These are phyloP conservation scores for Pollachius pollachius DNA, from an alignment of 2,113 vertebrate genomes.

Conservation along the genomic window DNA sequence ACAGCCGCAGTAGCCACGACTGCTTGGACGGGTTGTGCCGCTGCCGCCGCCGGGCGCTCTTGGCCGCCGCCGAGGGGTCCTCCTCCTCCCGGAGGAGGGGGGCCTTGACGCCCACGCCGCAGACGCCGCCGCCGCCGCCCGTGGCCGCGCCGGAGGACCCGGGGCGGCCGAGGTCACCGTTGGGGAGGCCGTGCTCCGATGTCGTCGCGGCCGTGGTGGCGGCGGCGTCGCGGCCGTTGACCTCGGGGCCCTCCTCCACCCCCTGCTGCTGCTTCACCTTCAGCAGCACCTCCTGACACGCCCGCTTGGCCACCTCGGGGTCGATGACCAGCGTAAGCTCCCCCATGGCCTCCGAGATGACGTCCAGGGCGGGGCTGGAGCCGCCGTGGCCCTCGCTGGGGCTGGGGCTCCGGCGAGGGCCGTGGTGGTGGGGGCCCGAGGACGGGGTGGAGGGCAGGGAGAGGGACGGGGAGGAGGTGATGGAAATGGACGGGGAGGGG, in stretches of 20 bases:
- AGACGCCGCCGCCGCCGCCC: not conserved
- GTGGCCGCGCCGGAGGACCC: constrained; percentile 30
- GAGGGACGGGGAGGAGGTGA: constrained; percentile 56
- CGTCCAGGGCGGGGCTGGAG: constrained; percentile 70
- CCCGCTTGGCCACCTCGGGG: constrained; percentile 84
- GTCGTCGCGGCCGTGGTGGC: not conserved
- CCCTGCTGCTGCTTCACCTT: constrained; percentile 75
- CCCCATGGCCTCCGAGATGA: constrained; percentile 84
- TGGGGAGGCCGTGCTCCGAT: not conserved
- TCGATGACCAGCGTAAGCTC: constrained; percentile 86
- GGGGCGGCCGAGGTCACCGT: not conserved
- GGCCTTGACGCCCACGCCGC: constrained; percentile 15
- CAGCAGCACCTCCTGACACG: constrained; percentile 89
- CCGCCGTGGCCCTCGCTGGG: constrained; percentile 50
- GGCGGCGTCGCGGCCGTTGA: not conserved
- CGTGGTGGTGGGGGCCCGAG: constrained; percentile 14
- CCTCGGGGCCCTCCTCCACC: constrained; percentile 18
- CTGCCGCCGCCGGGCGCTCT: constrained; percentile 77
- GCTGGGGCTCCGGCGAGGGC: too few relatives aligned
- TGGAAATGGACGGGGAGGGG: constrained; percentile 53
- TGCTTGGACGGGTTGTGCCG: constrained; percentile 88
- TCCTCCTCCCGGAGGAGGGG: constrained; percentile 60
- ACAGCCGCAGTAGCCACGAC: constrained; percentile 92
- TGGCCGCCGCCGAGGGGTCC: constrained; percentile 41
- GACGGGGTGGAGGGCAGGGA: constrained; percentile 50